Evolutionary conservation across 2,888 invertebrate species (phyloP).

Genomic region (Nomada fucata): DNA sequence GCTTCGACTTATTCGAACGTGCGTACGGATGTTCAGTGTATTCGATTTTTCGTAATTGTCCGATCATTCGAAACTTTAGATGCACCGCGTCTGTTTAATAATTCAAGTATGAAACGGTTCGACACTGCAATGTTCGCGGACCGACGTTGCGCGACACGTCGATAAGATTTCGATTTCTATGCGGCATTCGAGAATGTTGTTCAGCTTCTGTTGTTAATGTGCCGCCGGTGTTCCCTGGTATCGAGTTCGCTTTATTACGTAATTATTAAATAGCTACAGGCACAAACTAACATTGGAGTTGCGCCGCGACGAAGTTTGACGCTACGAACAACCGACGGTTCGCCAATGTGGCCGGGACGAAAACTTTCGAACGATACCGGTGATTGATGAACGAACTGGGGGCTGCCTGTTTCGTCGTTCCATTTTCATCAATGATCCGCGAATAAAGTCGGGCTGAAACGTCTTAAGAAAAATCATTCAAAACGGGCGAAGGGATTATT

Average conservation of each 20-base stretch:
- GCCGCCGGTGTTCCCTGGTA: slow-evolving; percentile 12
- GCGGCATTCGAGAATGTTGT: background rate
- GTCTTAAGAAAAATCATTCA: too few species aligned
- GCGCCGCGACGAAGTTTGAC: slow-evolving; percentile 29
- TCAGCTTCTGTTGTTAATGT: background rate
- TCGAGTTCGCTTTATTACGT: slow-evolving; percentile 26
- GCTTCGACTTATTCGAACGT: too few species aligned
- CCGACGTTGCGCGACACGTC: too few species aligned
- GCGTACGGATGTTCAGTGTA: too few species aligned
- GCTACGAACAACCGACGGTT: slow-evolving; percentile 28
- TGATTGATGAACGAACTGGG: background rate
- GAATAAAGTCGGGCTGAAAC: background rate
- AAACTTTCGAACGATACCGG: slow-evolving; percentile 28
- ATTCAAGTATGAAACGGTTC: background rate
- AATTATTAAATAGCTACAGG: slow-evolving; percentile 49
- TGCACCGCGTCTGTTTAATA: too few species aligned
- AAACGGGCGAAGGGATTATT: too few species aligned
- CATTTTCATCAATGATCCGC: background rate
- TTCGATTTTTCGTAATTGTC: too few species aligned
- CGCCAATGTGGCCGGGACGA: slow-evolving; percentile 26
- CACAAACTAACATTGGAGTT: slow-evolving; percentile 49
- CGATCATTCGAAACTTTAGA: too few species aligned
- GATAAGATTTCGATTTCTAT: background rate
- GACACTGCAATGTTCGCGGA: too few species aligned
- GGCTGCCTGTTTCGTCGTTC: background rate